These are phyloP conservation scores for Buathra laborator DNA, from an alignment of 2,888 invertebrate genomes.

Conservation along the genomic window DNA sequence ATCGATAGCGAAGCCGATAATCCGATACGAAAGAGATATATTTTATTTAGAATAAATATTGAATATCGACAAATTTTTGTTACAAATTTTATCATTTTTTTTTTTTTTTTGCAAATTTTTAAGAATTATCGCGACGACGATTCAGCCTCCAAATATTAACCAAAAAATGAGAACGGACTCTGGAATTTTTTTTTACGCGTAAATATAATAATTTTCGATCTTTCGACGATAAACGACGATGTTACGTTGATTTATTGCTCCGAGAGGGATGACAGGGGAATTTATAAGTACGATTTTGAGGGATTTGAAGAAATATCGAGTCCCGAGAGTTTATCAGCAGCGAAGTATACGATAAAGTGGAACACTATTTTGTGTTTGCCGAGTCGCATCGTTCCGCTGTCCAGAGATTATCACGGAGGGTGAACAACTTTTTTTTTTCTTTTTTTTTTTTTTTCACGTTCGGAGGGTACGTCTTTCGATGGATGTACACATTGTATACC, in stretches of 20 bases:
- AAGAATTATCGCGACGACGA: too few relatives aligned
- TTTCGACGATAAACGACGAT: not conserved
- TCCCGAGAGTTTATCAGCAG: slow-evolving; percentile 65
- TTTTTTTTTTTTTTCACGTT: slow-evolving; percentile 57
- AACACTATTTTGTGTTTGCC: slow-evolving; percentile 74
- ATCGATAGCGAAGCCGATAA: slow-evolving; percentile 8
- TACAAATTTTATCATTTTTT: not conserved
- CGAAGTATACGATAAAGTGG: slow-evolving; percentile 70
- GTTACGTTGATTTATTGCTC: not conserved
- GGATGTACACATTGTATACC: not conserved
- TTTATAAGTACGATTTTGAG: slow-evolving; percentile 37
- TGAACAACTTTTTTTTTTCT: slow-evolving; percentile 56
- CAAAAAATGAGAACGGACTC: too few relatives aligned
- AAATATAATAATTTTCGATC: not conserved
- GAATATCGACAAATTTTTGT: not conserved
- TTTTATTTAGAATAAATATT: not conserved
- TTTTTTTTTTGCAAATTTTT: too few relatives aligned
- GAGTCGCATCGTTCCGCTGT: slow-evolving; percentile 65
- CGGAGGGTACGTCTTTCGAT: slow-evolving; percentile 38
- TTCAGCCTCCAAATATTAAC: too few relatives aligned
- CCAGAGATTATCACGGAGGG: slow-evolving; percentile 60
- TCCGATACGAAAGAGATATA: not conserved
- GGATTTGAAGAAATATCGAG: slow-evolving; percentile 36
- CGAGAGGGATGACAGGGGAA: not conserved
- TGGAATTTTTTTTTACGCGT: too few relatives aligned